Percentiles rank a stretch among this genome's conserved stretches.
These are phyloP conservation scores for Anableps anableps DNA, from an alignment of 2,797 vertebrate species.

Conservation along the genomic window DNA sequence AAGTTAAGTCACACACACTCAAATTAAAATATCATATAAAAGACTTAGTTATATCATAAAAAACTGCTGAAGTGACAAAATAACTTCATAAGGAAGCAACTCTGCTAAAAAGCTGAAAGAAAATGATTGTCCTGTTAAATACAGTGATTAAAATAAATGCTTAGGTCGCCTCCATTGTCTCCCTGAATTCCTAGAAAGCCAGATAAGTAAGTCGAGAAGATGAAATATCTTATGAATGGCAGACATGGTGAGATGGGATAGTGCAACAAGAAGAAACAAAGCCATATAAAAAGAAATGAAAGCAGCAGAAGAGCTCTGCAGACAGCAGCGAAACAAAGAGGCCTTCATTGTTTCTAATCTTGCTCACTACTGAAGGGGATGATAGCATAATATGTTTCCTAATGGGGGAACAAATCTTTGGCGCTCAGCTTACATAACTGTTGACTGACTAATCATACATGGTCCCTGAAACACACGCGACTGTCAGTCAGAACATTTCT, in stretches of 20 bases:
- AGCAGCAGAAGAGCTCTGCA: constrained; percentile 28
- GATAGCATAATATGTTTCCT: constrained; percentile 73
- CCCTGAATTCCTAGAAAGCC: constrained; percentile 29
- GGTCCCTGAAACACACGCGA: constrained; percentile 50
- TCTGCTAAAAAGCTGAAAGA: background rate
- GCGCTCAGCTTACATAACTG: constrained; percentile 74
- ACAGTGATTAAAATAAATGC: constrained; percentile 16
- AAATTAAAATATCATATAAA: constrained; percentile 6
- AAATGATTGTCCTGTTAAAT: constrained; percentile 7
- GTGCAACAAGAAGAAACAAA: constrained; percentile 27
- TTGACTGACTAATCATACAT: constrained; percentile 73
- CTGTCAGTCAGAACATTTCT: constrained; percentile 18
- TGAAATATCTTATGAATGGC: constrained; percentile 21
- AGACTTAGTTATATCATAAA: background rate
- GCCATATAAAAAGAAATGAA: constrained; percentile 35
- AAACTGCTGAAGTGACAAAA: background rate
- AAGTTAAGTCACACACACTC: background rate
- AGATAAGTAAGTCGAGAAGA: constrained; percentile 40
- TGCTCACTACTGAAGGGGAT: constrained; percentile 68
- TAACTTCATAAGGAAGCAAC: constrained; percentile 5
- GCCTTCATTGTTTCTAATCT: constrained; percentile 54
- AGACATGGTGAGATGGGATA: constrained; percentile 21
- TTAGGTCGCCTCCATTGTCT: constrained; percentile 12
- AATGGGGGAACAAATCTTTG: constrained; percentile 76
- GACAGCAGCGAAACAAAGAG: constrained; percentile 49